Evolutionary conservation across 1,140 invertebrate species (phyloP).

Genomic region (Asobara japonica): DNA sequence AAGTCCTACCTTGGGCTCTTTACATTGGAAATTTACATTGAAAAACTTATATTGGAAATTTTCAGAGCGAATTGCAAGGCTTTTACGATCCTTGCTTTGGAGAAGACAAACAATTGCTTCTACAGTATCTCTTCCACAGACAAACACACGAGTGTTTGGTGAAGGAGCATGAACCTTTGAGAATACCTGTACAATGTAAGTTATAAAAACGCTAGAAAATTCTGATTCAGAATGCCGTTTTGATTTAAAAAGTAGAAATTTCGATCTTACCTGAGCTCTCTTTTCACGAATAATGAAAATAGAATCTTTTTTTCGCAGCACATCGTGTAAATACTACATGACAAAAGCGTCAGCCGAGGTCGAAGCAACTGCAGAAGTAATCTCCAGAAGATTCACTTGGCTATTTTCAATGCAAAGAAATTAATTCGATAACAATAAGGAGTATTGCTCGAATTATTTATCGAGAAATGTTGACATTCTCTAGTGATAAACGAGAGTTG

Average conservation of each 20-base stretch:
- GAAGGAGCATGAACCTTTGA: slow-evolving; percentile 79
- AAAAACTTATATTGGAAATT: no score
- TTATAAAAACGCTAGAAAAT: no score
- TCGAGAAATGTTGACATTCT: not conserved
- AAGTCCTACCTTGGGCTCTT: not conserved
- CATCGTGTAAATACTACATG: slow-evolving; percentile 67
- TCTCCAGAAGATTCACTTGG: not conserved
- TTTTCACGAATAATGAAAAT: not conserved
- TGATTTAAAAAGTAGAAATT: not conserved
- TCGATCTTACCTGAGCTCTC: not conserved
- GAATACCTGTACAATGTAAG: slow-evolving; percentile 79
- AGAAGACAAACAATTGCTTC: slow-evolving; percentile 87
- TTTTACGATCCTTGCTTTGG: slow-evolving; percentile 97
- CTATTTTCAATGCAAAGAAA: not conserved
- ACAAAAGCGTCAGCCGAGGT: slow-evolving; percentile 40
- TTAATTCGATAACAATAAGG: not conserved
- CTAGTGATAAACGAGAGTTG: not conserved
- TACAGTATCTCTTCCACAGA: slow-evolving; percentile 88
- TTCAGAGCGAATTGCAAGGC: slow-evolving; percentile 91
- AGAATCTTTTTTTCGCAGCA: slow-evolving; percentile 55
- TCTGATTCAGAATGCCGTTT: not conserved
- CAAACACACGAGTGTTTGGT: slow-evolving; percentile 83
- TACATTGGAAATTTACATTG: no score
- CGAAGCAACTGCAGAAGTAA: slow-evolving; percentile 28
- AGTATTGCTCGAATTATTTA: not conserved